Conservation (phyloP, 30 jellyfish, hydroid and myxozoan genomes). For the Aurelia coerulea region DNA sequence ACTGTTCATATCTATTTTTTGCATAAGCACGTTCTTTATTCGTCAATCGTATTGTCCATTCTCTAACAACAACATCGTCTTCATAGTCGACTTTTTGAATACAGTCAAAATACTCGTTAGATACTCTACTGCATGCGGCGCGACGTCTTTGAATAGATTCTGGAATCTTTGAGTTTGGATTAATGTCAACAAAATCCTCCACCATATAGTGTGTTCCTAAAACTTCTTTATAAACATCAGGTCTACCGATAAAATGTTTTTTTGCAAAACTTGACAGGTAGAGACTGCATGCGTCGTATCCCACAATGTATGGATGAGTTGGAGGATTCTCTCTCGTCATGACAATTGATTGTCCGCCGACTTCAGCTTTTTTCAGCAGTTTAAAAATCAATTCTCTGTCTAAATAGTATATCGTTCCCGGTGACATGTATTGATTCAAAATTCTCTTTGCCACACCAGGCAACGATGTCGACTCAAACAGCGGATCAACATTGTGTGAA, state of each 20-base stretch:
- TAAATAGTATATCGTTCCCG: neutral
- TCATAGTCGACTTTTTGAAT: neutral
- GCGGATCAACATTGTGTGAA: neutral
- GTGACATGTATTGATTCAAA: neutral
- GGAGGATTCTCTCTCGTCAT: slow-evolving; percentile 4
- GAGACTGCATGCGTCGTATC: slow-evolving; percentile 13
- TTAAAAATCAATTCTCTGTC: neutral
- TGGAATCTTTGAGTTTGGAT: no score
- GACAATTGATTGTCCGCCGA: slow-evolving; percentile 34
- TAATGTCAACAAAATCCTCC: no score
- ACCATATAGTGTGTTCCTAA: no score
- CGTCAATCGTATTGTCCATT: neutral
- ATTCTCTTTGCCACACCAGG: slow-evolving; percentile 2
- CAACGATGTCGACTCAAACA: neutral
- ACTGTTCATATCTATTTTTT: neutral
- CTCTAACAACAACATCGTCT: neutral
- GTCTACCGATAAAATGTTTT: slow-evolving; percentile 4
- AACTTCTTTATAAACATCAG: no score
- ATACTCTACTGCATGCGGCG: neutral
- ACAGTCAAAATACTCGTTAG: neutral
- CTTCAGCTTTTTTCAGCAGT: neutral
- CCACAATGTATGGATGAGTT: slow-evolving; percentile 16
- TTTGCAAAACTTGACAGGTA: slow-evolving; percentile 16
- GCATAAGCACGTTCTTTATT: neutral
- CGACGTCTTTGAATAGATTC: no score